A percentile compares a stretch with the other conserved stretches of the same genome.
Conservation (phyloP, 1,140 invertebrate species). For the Bombus impatiens region DNA sequence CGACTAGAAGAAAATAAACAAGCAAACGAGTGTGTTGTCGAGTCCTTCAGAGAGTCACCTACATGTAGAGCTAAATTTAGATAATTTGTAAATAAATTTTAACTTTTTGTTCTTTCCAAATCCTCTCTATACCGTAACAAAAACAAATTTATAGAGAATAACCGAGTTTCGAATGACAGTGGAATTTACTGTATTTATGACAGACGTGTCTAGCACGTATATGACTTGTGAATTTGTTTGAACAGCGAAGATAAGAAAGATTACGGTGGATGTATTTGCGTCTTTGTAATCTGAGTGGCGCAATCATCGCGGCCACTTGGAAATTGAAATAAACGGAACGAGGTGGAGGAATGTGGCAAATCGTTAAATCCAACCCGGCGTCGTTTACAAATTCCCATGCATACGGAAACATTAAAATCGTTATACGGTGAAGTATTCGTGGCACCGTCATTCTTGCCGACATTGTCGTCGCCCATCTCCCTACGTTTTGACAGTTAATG, state of each 20-base stretch:
- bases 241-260: neutral
- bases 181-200: too few species aligned
- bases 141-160: too few species aligned
- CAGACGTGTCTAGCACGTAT: too few species aligned
- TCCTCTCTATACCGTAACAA: too few species aligned
- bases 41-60: too few species aligned
- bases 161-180: too few species aligned
- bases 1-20: too few species aligned
- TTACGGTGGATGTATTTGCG: neutral
- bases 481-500: constrained; percentile 57
- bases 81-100: too few species aligned
- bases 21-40: too few species aligned
- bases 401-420: constrained; percentile 51
- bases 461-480: neutral
- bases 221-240: neutral
- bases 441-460: constrained; percentile 5
- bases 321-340: constrained; percentile 10
- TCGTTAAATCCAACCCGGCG: constrained; percentile 35
- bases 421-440: constrained; percentile 39
- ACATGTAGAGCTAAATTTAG: too few species aligned
- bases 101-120: too few species aligned
- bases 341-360: constrained; percentile 19
- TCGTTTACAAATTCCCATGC: constrained; percentile 17
- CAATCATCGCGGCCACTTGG: neutral
- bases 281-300: neutral